A percentile compares a stretch with the other conserved stretches of the same genome.
phyloP scores from a whole-genome alignment of 1,140 invertebrate species.

The Rhopalosiphum maidis region DNA sequence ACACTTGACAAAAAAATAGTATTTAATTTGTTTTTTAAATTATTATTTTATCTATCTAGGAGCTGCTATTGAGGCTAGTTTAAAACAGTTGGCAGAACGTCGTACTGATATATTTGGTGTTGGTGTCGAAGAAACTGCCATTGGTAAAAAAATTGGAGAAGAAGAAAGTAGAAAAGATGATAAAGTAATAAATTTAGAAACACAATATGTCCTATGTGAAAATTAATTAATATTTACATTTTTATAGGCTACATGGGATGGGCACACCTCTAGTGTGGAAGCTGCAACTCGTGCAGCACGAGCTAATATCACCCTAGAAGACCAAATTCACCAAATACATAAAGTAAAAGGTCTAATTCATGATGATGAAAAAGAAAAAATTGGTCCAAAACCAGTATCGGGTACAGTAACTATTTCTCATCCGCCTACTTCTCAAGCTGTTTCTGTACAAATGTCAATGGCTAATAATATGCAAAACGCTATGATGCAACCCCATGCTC shows the following conservation, averaged over 20 bases:
- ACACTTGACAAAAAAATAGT: not conserved
- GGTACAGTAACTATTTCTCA: constrained; percentile 62
- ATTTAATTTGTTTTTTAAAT: constrained; percentile 18
- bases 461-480: constrained; percentile 49
- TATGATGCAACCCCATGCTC: constrained; percentile 64
- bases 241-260: constrained; percentile 90
- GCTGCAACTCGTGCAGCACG: constrained; percentile 88
- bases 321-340: constrained; percentile 97
- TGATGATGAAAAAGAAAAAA: constrained; percentile 93
- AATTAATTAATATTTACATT: not conserved
- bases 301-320: constrained; percentile 94
- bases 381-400: constrained; percentile 79
- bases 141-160: constrained; percentile 98
- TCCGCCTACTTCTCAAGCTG: constrained; percentile 62
- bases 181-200: constrained; percentile 64
- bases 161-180: constrained; percentile 88
- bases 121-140: constrained; percentile 97
- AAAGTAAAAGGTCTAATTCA: constrained; percentile 91
- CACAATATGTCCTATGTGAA: not conserved
- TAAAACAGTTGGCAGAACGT: constrained; percentile 95
- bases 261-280: constrained; percentile 94
- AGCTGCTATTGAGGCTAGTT: constrained; percentile 91
- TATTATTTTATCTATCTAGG: constrained; percentile 63
- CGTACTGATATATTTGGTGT: constrained; percentile 99
- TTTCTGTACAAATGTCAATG: constrained; percentile 50